phyloP scores from a whole-genome alignment of 2,797 vertebrate genomes.

The Liparis tanakae region DNA sequence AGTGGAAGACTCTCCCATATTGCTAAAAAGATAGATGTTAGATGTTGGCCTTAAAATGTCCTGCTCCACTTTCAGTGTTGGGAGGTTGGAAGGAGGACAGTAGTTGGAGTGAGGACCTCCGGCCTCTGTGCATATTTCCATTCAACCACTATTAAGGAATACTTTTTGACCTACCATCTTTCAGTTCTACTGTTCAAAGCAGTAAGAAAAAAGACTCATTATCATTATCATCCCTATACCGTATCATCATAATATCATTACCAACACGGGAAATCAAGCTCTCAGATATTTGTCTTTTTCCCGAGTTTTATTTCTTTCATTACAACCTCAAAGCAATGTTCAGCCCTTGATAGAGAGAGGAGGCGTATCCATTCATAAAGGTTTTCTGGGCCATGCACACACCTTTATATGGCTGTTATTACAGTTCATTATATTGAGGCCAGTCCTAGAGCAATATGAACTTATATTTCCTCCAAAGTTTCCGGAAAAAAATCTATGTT shows the following conservation, averaged over 20 bases:
- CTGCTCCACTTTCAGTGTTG: slow-evolving; percentile 10
- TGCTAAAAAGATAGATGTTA: slow-evolving; percentile 13
- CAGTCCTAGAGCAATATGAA: slow-evolving; percentile 14
- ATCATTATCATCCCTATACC: slow-evolving; percentile 33
- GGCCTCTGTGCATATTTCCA: slow-evolving; percentile 9
- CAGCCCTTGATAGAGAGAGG: not conserved
- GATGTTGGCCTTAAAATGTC: slow-evolving; percentile 15
- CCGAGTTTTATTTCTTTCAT: slow-evolving; percentile 8
- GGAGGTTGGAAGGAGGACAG: slow-evolving; percentile 17
- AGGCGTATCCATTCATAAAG: not conserved
- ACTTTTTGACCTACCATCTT: not conserved
- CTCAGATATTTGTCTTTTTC: slow-evolving; percentile 9
- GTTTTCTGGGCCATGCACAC: slow-evolving; percentile 2
- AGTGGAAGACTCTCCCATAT: slow-evolving; percentile 1
- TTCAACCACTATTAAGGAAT: not conserved
- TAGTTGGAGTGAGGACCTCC: slow-evolving; percentile 9
- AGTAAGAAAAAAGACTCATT: not conserved
- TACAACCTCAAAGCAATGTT: slow-evolving; percentile 19
- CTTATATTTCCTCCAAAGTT: slow-evolving; percentile 41
- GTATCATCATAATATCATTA: slow-evolving; percentile 16
- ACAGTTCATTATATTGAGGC: slow-evolving; percentile 15
- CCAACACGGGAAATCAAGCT: slow-evolving; percentile 29
- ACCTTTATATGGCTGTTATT: slow-evolving; percentile 31
- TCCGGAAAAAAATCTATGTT: slow-evolving; percentile 30
- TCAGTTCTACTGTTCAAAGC: slow-evolving; percentile 3